Evolutionary conservation across 2,113 vertebrate species (phyloP).

Genomic region (Notothenia coriiceps): DNA sequence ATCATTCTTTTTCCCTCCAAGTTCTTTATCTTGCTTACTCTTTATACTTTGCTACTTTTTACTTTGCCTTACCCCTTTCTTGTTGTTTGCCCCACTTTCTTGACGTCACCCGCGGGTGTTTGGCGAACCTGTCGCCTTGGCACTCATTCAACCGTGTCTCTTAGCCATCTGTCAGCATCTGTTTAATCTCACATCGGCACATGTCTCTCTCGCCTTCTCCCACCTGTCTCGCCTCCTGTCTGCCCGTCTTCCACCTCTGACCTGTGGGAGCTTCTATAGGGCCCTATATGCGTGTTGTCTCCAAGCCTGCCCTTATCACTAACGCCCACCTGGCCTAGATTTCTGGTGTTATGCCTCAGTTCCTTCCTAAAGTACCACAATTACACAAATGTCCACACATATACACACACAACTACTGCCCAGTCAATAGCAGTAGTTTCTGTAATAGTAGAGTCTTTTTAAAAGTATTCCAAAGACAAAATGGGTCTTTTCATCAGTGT

Average conservation of each 20-base stretch:
- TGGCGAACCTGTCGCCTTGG: conserved; percentile 59
- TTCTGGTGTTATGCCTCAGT: conserved; percentile 46
- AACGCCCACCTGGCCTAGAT: conserved; percentile 63
- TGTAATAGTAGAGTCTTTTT: neutral
- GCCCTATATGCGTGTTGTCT: conserved; percentile 25
- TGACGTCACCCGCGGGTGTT: conserved; percentile 29
- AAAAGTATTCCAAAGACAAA: conserved; percentile 9
- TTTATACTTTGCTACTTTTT: conserved; percentile 21
- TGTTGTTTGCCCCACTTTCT: conserved; percentile 32
- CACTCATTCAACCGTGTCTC: conserved; percentile 50
- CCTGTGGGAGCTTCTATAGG: conserved; percentile 49
- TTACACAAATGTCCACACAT: conserved; percentile 22
- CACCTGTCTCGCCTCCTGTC: conserved; percentile 47
- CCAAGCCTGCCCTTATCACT: conserved; percentile 56
- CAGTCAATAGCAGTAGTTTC: conserved; percentile 1
- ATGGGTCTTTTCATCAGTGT: neutral
- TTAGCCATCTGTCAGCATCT: conserved; percentile 75
- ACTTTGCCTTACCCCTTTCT: conserved; percentile 10
- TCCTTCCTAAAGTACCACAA: conserved; percentile 27
- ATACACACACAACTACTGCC: conserved; percentile 15
- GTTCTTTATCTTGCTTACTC: conserved; percentile 5
- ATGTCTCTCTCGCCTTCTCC: conserved; percentile 55
- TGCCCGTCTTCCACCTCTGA: conserved; percentile 73
- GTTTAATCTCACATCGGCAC: conserved; percentile 75
- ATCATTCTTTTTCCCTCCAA: conserved; percentile 20